Evolutionary conservation across 2,113 vertebrate species (phyloP).

Genomic region (Gobiocypris rarus): DNA sequence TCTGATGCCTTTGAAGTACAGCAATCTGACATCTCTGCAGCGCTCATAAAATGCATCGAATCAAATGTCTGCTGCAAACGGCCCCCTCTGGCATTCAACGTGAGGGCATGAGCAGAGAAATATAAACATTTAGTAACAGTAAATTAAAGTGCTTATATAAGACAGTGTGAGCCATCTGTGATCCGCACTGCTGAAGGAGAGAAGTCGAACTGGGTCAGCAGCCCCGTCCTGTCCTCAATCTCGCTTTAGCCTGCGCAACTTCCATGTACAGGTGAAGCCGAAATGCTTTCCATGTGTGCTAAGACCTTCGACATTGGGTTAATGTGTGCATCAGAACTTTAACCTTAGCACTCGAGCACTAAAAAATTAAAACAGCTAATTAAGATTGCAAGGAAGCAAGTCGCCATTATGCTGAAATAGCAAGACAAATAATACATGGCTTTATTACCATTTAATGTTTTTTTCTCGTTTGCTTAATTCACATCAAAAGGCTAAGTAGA

Average conservation of each 20-base stretch:
- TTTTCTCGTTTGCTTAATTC: slow-evolving; percentile 28
- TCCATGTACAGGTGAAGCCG: slow-evolving; percentile 26
- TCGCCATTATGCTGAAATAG: not conserved
- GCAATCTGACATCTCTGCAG: slow-evolving; percentile 34
- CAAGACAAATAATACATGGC: slow-evolving; percentile 35
- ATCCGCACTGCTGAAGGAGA: slow-evolving; percentile 34
- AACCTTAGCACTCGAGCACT: not conserved
- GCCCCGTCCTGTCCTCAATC: slow-evolving; percentile 7
- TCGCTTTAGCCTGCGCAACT: slow-evolving; percentile 20
- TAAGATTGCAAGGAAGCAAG: not conserved
- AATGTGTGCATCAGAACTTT: slow-evolving; percentile 4
- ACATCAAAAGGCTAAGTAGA: slow-evolving; percentile 39
- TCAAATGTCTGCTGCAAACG: slow-evolving; percentile 18
- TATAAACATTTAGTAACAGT: slow-evolving; percentile 45
- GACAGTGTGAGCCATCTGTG: slow-evolving; percentile 48
- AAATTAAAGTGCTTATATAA: slow-evolving; percentile 47
- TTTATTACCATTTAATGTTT: slow-evolving; percentile 49
- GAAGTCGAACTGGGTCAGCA: slow-evolving; percentile 51
- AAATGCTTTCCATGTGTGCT: not conserved
- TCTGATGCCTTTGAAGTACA: slow-evolving; percentile 23
- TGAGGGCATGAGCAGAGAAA: slow-evolving; percentile 29
- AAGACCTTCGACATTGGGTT: not conserved
- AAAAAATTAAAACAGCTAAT: not conserved
- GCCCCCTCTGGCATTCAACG: slow-evolving; percentile 35
- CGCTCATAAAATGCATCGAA: not conserved